Conservation (phyloP, 2,888 invertebrate genomes). For the Orgyia antiqua region DNA sequence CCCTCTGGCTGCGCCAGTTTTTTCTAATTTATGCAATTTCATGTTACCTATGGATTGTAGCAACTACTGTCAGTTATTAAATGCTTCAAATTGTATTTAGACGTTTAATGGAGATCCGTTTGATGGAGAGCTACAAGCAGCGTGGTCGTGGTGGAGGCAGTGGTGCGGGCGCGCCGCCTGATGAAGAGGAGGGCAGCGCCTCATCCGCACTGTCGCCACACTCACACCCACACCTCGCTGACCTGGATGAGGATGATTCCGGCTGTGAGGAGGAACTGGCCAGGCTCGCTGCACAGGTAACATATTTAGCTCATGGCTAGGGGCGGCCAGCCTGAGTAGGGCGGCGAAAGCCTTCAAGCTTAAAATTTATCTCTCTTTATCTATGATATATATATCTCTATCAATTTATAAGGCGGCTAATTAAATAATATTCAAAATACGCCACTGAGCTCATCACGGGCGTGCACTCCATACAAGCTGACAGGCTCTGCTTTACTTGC, state of each 20-base stretch:
- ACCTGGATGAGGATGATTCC: conserved; percentile 92
- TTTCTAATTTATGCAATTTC: too few relatives aligned
- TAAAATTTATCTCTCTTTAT: background rate
- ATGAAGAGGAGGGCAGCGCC: conserved; percentile 90
- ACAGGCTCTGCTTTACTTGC: too few relatives aligned
- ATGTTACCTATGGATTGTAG: too few relatives aligned
- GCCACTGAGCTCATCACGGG: too few relatives aligned
- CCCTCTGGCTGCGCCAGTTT: too few relatives aligned
- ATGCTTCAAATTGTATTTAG: too few relatives aligned
- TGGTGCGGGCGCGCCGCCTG: conserved; percentile 49
- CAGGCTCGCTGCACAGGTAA: conserved; percentile 83
- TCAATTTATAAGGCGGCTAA: too few relatives aligned
- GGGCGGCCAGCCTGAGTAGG: too few relatives aligned
- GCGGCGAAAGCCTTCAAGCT: too few relatives aligned
- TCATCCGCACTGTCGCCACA: conserved; percentile 96
- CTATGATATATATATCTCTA: background rate
- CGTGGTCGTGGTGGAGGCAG: conserved; percentile 28
- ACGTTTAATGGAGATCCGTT: conserved; percentile 80
- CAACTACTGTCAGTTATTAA: too few relatives aligned
- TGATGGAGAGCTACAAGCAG: conserved; percentile 69
- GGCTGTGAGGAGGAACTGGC: conserved; percentile 92
- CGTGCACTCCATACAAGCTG: too few relatives aligned
- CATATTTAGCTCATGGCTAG: background rate
- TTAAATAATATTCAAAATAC: too few relatives aligned
- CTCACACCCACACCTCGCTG: conserved; percentile 94